Conservation (phyloP, 1,140 invertebrate species). For the Chymomyza costata region DNA sequence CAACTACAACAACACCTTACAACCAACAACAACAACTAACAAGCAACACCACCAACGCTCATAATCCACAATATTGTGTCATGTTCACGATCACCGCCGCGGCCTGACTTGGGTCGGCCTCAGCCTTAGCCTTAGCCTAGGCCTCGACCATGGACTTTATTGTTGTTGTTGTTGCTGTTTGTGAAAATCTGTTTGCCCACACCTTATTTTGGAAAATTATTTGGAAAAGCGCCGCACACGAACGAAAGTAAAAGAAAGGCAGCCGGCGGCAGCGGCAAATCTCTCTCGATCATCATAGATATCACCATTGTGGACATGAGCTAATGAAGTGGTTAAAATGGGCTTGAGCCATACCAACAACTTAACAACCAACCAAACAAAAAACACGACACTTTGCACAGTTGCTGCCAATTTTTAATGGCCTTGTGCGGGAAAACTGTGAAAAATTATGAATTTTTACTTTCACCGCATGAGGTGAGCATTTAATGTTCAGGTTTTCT, state of each 20-base stretch:
- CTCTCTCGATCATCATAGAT: conserved; percentile 10
- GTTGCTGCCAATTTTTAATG: conserved; percentile 61
- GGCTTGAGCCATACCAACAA: conserved; percentile 49
- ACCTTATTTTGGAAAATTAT: conserved; percentile 58
- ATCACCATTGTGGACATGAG: conserved; percentile 4
- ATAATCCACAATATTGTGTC: conserved; percentile 73
- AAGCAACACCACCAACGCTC: conserved; percentile 28
- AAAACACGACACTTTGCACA: conserved; percentile 30
- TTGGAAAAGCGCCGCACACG: conserved; percentile 41
- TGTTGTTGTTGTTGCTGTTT: conserved; percentile 10
- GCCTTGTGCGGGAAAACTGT: conserved; percentile 57
- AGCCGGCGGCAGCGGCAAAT: no score
- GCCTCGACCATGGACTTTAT: not conserved
- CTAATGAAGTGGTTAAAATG: conserved; percentile 67
- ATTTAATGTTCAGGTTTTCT: conserved; percentile 27
- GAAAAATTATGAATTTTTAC: conserved; percentile 74
- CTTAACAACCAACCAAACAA: no score
- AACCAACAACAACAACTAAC: conserved; percentile 15
- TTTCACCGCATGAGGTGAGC: conserved; percentile 74
- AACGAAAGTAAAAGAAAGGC: conserved; percentile 65
- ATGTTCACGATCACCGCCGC: conserved; percentile 66
- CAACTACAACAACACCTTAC: not conserved
- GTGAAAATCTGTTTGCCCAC: conserved; percentile 42
- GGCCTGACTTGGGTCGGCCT: conserved; percentile 19
- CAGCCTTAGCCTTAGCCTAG: conserved; percentile 18